Conservation (phyloP, 2,888 invertebrate genomes). For the Galeopsomyia nigrocyanea region DNA sequence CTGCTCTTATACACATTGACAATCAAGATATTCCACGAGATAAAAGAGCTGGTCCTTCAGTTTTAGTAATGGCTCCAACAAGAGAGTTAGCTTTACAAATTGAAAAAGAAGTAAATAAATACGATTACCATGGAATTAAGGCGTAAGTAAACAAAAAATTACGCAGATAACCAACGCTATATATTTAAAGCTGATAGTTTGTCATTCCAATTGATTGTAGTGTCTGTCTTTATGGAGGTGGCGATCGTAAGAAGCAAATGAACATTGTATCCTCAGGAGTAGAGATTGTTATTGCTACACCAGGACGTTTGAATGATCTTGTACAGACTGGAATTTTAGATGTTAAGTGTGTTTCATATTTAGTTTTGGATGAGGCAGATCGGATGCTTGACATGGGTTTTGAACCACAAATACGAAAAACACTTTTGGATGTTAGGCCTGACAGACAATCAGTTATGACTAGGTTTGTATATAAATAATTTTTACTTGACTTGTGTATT, state of each 20-base stretch:
- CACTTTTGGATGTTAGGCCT: slow-evolving; percentile 84
- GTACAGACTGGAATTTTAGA: slow-evolving; percentile 77
- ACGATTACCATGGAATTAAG: slow-evolving; percentile 87
- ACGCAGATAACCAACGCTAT: not conserved
- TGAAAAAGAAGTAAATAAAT: slow-evolving; percentile 91
- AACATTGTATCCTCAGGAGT: slow-evolving; percentile 82
- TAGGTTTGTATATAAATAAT: slow-evolving; percentile 70
- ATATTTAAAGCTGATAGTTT: slow-evolving; percentile 16
- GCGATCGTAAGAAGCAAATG: slow-evolving; percentile 84
- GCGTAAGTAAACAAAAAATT: slow-evolving; percentile 72
- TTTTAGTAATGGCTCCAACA: slow-evolving; percentile 92
- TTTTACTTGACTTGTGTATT: not conserved
- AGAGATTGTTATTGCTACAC: slow-evolving; percentile 95
- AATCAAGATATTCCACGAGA: slow-evolving; percentile 82
- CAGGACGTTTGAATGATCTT: slow-evolving; percentile 94
- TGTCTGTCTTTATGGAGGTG: slow-evolving; percentile 94
- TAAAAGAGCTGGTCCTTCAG: slow-evolving; percentile 85
- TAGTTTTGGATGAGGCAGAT: slow-evolving; percentile 94
- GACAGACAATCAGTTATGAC: slow-evolving; percentile 98
- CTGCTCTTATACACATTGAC: slow-evolving; percentile 94
- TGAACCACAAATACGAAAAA: slow-evolving; percentile 89
- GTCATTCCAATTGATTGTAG: slow-evolving; percentile 64
- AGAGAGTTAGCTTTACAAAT: slow-evolving; percentile 94
- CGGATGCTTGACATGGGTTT: slow-evolving; percentile 91
- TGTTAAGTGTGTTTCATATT: slow-evolving; percentile 85